Percentiles rank a stretch among this genome's conserved stretches.
phyloP scores from a whole-genome alignment of 2,113 vertebrate genomes.

The Phylloscopus whistleri region DNA sequence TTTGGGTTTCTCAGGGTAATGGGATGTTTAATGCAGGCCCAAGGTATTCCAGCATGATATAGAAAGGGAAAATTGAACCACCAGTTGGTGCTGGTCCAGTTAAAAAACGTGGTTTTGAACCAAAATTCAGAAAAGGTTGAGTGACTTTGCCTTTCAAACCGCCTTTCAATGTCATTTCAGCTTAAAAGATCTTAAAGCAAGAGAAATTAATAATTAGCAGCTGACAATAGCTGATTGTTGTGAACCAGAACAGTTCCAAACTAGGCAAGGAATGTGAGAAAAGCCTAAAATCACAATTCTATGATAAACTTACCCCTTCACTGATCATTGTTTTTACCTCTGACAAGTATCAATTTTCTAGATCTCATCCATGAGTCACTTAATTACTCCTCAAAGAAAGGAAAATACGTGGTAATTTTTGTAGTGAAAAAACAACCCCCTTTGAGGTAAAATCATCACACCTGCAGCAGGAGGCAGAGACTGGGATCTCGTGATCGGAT shows the following conservation, averaged over 20 bases:
- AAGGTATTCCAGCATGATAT: not conserved
- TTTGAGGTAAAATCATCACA: constrained; percentile 3
- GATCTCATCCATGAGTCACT: constrained; percentile 48
- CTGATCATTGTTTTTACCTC: constrained; percentile 45
- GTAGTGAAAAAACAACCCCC: constrained; percentile 11
- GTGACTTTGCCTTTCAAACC: not conserved
- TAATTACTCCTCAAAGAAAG: constrained; percentile 55
- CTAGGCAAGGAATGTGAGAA: not conserved
- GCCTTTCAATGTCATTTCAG: not conserved
- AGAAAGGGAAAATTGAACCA: not conserved
- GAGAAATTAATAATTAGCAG: constrained; percentile 40
- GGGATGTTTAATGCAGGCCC: not conserved
- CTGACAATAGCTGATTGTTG: constrained; percentile 26
- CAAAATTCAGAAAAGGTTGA: not conserved
- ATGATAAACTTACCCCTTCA: constrained; percentile 1
- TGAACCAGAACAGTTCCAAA: constrained; percentile 8
- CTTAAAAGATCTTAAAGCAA: not conserved
- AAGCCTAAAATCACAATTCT: constrained; percentile 3
- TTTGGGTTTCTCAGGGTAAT: not conserved
- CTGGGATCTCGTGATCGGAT: not conserved
- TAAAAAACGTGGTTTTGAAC: not conserved
- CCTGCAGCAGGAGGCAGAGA: not conserved
- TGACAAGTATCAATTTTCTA: constrained; percentile 63
- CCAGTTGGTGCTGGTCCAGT: not conserved
- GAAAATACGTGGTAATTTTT: constrained; percentile 35